These are phyloP conservation scores for Drosophila neotestacea DNA, from an alignment of 2,888 invertebrate genomes.

Conservation along the genomic window DNA sequence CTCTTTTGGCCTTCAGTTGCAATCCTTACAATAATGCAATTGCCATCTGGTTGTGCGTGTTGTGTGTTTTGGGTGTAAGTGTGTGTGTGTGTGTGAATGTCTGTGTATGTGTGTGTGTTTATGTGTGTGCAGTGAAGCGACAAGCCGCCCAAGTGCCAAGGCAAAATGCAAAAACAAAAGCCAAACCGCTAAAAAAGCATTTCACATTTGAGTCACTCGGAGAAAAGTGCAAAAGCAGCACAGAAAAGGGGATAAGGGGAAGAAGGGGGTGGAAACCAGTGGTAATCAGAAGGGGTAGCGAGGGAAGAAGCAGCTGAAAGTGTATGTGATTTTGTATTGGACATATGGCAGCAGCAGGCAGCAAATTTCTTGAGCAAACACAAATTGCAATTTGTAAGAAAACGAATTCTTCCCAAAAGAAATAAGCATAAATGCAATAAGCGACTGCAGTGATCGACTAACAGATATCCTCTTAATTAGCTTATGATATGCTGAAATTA, in stretches of 20 bases:
- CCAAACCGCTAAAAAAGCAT: constrained; percentile 22
- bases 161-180: constrained; percentile 32
- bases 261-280: too few relatives aligned
- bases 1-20: background rate
- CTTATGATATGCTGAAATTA: too few relatives aligned
- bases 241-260: background rate
- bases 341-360: constrained; percentile 69
- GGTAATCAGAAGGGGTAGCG: background rate
- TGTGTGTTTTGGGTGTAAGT: constrained; percentile 17
- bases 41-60: background rate
- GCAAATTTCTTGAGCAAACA: constrained; percentile 58
- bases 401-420: constrained; percentile 21
- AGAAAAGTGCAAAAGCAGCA: background rate
- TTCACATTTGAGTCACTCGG: constrained; percentile 54
- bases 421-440: constrained; percentile 4
- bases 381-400: constrained; percentile 65
- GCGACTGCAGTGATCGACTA: background rate
- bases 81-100: constrained; percentile 5
- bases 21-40: constrained; percentile 2
- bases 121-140: constrained; percentile 42
- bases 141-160: constrained; percentile 41
- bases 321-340: constrained; percentile 31
- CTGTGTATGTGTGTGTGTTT: constrained; percentile 12
- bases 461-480: constrained; percentile 2
- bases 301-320: constrained; percentile 9